Evolutionary conservation across 1,140 invertebrate species (phyloP).

Genomic region (Heterodera schachtii): DNA sequence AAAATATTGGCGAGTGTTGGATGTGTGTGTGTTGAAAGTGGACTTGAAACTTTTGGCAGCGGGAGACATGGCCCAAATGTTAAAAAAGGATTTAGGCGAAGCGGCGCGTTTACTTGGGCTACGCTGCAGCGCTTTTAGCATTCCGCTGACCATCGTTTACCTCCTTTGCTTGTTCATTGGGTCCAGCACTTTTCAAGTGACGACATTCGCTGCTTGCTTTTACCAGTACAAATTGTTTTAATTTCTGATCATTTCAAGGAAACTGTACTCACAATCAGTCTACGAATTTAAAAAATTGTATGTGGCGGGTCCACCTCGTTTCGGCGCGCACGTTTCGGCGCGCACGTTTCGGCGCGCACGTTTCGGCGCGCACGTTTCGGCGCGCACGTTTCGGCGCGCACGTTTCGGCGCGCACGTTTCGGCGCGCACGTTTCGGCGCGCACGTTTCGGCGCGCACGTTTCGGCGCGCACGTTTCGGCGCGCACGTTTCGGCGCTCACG

Average conservation of each 20-base stretch:
- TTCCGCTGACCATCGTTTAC: slow-evolving; percentile 25
- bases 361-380: too few relatives aligned
- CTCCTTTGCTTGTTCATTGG: slow-evolving; percentile 25
- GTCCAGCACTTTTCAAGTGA: slow-evolving; percentile 26
- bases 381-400: too few relatives aligned
- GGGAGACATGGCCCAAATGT: slow-evolving; percentile 63
- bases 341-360: too few relatives aligned
- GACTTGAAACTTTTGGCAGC: slow-evolving; percentile 52
- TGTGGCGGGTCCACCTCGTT: too few relatives aligned
- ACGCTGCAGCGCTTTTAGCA: slow-evolving; percentile 29
- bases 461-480: too few relatives aligned
- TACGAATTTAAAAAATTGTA: too few relatives aligned
- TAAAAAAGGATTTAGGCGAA: slow-evolving; percentile 57
- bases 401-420: too few relatives aligned
- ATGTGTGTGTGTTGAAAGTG: slow-evolving; percentile 42
- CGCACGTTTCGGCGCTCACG: too few relatives aligned
- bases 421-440: too few relatives aligned
- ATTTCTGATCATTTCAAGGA: neutral
- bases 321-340: too few relatives aligned
- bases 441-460: too few relatives aligned
- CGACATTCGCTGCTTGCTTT: neutral
- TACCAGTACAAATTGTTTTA: neutral
- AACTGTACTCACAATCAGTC: neutral
- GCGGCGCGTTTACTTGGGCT: slow-evolving; percentile 32
- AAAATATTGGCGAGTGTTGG: slow-evolving; percentile 43